These are phyloP conservation scores for Chalcosyrphus nemorum DNA, from an alignment of 2,888 invertebrate genomes.

Conservation along the genomic window DNA sequence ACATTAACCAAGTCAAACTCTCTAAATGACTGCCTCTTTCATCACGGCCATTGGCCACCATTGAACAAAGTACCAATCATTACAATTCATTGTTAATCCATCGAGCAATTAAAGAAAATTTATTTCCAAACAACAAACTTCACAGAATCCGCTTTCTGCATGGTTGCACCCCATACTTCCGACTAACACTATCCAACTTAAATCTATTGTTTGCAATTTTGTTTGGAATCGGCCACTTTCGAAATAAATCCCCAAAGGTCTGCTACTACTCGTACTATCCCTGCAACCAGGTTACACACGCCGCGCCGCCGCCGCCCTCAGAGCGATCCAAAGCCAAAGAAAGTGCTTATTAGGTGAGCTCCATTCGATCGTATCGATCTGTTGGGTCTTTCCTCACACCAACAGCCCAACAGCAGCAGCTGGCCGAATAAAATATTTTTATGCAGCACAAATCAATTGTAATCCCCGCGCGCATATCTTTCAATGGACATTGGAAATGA, in stretches of 20 bases:
- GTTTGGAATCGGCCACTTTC: slow-evolving; percentile 7
- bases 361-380: slow-evolving; percentile 43
- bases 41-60: too few species aligned
- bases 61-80: background rate
- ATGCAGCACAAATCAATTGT: slow-evolving; percentile 35
- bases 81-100: background rate
- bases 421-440: slow-evolving; percentile 43
- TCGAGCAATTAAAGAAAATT: slow-evolving; percentile 37
- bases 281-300: slow-evolving; percentile 21
- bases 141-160: slow-evolving; percentile 40
- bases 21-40: too few species aligned
- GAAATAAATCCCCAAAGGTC: slow-evolving; percentile 40
- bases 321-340: slow-evolving; percentile 33
- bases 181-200: slow-evolving; percentile 7
- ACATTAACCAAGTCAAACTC: too few species aligned
- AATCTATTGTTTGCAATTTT: slow-evolving; percentile 41
- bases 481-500: slow-evolving; percentile 48
- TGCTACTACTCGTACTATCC: slow-evolving; percentile 1
- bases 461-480: slow-evolving; percentile 3
- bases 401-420: too few species aligned
- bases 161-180: slow-evolving; percentile 15
- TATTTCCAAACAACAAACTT: slow-evolving; percentile 30
- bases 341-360: slow-evolving; percentile 58
- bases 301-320: slow-evolving; percentile 25
- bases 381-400: slow-evolving; percentile 11